These are phyloP conservation scores for Tenebrio molitor DNA, from an alignment of 1,140 invertebrate genomes.

Conservation along the genomic window DNA sequence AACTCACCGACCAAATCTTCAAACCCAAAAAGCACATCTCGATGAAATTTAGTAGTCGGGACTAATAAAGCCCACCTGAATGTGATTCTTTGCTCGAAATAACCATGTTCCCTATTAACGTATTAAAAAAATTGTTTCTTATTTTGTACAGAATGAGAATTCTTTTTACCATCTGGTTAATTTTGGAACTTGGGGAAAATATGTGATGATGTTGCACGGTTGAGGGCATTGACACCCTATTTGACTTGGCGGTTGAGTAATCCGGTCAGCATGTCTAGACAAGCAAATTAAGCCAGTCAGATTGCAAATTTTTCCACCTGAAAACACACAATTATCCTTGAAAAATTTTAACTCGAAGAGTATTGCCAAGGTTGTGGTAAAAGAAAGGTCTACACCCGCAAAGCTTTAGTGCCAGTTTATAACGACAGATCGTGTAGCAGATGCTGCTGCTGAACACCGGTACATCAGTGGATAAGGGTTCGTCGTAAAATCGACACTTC, in stretches of 20 bases:
- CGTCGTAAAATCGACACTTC: conserved; percentile 69
- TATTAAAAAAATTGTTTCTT: conserved; percentile 9
- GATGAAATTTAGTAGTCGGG: conserved; percentile 67
- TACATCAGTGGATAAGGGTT: conserved; percentile 67
- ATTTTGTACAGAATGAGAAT: too few species aligned
- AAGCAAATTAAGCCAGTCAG: conserved; percentile 70
- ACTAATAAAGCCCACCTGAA: conserved; percentile 64
- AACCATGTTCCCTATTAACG: conserved; percentile 53
- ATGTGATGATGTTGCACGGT: conserved; percentile 70
- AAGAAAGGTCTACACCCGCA: conserved; percentile 71
- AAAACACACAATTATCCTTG: conserved; percentile 27
- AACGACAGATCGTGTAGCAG: conserved; percentile 68
- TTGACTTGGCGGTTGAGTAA: conserved; percentile 69
- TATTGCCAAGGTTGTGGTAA: conserved; percentile 69
- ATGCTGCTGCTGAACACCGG: conserved; percentile 69
- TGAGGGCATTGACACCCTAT: conserved; percentile 71
- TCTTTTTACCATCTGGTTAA: conserved; percentile 66
- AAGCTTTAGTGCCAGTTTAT: conserved; percentile 65
- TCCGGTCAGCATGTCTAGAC: conserved; percentile 67
- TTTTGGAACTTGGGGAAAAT: conserved; percentile 70
- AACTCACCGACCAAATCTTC: conserved; percentile 70
- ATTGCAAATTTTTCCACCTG: conserved; percentile 70
- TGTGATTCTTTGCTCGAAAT: conserved; percentile 60
- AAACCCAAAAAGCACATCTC: conserved; percentile 72
- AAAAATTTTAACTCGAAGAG: not conserved